Conservation (phyloP, 2,797 vertebrate species). For the Neosalanx taihuensis region DNA sequence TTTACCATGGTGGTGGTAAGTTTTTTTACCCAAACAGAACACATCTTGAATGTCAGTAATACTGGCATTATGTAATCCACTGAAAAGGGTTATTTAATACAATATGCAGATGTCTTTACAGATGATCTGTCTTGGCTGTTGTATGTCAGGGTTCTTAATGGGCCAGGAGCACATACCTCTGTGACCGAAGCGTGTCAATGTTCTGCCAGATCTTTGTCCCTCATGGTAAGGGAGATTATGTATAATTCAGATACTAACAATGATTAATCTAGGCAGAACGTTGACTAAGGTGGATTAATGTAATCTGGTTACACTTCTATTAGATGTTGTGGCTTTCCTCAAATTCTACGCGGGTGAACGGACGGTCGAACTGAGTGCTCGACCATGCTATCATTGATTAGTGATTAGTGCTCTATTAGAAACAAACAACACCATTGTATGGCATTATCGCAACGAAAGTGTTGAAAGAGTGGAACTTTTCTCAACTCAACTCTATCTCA, state of each 20-base stretch:
- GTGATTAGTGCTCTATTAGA: no score
- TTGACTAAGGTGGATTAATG: constrained; percentile 5
- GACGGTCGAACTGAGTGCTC: constrained; percentile 18
- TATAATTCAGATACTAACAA: constrained; percentile 6
- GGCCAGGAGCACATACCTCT: background rate
- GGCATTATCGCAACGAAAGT: no score
- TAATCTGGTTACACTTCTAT: constrained; percentile 15
- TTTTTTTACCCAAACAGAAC: background rate
- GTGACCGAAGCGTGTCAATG: background rate
- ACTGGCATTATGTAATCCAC: background rate
- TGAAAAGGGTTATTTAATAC: background rate
- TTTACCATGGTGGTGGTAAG: no score
- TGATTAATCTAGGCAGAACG: background rate
- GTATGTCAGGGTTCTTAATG: background rate
- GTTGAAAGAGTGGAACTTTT: no score
- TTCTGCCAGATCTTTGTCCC: constrained; percentile 2
- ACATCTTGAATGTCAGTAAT: background rate
- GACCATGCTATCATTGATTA: background rate
- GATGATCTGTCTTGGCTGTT: background rate
- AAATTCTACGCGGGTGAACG: constrained; percentile 11
- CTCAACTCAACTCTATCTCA: no score
- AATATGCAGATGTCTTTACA: background rate
- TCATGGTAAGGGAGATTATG: background rate
- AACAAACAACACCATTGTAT: no score
- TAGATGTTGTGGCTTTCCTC: constrained; percentile 15